Conservation (phyloP, 2,113 vertebrate species). For the Pituophis catenifer region DNA sequence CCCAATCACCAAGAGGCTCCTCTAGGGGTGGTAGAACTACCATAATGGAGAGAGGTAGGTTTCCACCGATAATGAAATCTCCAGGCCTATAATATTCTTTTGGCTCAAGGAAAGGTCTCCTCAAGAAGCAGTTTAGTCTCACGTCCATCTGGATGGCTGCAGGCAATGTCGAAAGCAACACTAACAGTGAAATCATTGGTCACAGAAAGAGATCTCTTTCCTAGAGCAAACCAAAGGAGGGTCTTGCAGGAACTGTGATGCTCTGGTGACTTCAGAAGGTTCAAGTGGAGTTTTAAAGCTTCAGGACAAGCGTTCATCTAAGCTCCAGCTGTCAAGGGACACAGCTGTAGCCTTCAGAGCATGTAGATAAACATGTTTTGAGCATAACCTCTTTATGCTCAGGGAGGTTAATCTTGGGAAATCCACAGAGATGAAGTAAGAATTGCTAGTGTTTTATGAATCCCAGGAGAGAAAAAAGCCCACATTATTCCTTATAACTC, state of each 20-base stretch:
- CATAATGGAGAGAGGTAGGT: background rate
- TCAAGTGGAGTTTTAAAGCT: background rate
- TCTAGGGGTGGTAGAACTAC: no score
- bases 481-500: no score
- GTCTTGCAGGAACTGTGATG: accelerated
- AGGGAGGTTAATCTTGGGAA: no score
- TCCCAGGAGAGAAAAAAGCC: no score
- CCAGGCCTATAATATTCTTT: background rate
- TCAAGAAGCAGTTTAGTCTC: background rate
- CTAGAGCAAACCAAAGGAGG: background rate
- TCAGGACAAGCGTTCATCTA: background rate
- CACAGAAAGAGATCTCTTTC: no score
- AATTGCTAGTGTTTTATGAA: no score
- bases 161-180: background rate
- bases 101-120: background rate
- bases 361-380: no score
- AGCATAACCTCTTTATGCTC: no score
- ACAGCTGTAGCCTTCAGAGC: no score
- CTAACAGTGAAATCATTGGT: background rate
- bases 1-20: no score
- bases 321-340: no score
- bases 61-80: background rate
- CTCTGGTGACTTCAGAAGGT: background rate
- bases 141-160: accelerated
- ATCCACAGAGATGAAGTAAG: no score